Percentiles rank a stretch among this genome's conserved stretches.
phyloP scores from a whole-genome alignment of 2,113 vertebrate genomes.

The Gulo gulo region DNA sequence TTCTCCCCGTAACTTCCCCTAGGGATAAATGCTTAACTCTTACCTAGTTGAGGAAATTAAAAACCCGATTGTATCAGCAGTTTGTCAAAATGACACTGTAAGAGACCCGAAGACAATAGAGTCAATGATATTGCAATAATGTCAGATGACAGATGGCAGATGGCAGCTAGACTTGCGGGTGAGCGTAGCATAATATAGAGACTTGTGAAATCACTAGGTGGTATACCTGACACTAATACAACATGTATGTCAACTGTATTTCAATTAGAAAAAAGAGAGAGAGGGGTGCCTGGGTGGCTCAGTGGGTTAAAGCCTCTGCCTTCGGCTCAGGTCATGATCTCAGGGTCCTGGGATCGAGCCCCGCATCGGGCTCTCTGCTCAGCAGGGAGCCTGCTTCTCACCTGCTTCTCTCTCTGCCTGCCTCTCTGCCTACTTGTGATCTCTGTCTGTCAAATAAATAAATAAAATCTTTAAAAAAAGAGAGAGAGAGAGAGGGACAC shows the following conservation, averaged over 20 bases:
- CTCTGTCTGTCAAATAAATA: too few relatives aligned
- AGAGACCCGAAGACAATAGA: background rate
- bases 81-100: background rate
- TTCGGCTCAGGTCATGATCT: too few relatives aligned
- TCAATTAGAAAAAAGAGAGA: background rate
- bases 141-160: background rate
- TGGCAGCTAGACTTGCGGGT: background rate
- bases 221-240: background rate
- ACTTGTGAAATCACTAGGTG: background rate
- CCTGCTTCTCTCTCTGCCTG: too few relatives aligned
- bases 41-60: background rate
- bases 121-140: background rate
- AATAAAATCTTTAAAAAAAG: background rate
- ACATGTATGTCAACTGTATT: background rate
- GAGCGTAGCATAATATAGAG: background rate
- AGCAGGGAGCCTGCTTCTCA: too few relatives aligned
- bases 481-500: background rate
- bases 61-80: background rate
- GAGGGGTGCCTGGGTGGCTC: too few relatives aligned
- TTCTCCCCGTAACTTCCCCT: background rate
- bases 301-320: too few relatives aligned
- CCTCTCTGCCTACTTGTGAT: too few relatives aligned
- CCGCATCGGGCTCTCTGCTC: too few relatives aligned
- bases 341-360: too few relatives aligned
- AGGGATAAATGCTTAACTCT: conserved; percentile 21